Conservation (phyloP, 2,797 vertebrate species). For the Hyperoplus immaculatus region DNA sequence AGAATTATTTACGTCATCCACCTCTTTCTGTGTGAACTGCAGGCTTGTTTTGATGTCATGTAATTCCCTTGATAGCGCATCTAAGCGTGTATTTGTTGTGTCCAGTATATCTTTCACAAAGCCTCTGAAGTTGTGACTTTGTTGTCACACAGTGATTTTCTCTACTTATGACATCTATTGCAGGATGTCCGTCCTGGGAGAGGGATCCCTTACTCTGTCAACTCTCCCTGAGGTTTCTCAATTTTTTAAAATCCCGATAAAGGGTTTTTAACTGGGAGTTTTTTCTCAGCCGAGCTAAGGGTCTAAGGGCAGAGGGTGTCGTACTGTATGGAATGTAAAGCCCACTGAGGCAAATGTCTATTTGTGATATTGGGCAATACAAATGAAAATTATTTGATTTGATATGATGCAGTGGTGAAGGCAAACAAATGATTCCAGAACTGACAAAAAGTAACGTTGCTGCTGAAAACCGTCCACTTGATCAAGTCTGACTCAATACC, state of each 20-base stretch:
- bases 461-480: background rate
- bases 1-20: background rate
- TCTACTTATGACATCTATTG: too few relatives aligned
- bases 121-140: background rate
- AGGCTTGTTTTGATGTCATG: background rate
- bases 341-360: too few relatives aligned
- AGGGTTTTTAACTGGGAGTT: too few relatives aligned
- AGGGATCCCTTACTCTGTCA: too few relatives aligned
- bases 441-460: conserved; percentile 6
- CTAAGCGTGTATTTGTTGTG: background rate
- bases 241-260: too few relatives aligned
- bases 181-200: too few relatives aligned
- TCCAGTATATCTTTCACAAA: background rate
- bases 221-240: too few relatives aligned
- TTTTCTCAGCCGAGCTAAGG: too few relatives aligned
- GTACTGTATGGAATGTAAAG: too few relatives aligned
- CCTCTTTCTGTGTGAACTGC: background rate
- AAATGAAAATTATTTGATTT: too few relatives aligned
- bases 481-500: background rate
- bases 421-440: conserved; percentile 23
- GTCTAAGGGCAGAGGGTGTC: too few relatives aligned
- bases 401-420: conserved; percentile 24
- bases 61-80: background rate
- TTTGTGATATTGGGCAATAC: too few relatives aligned
- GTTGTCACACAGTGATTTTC: background rate